Conservation (phyloP, 2,797 vertebrate species). For the Syndactyla subalaris region DNA sequence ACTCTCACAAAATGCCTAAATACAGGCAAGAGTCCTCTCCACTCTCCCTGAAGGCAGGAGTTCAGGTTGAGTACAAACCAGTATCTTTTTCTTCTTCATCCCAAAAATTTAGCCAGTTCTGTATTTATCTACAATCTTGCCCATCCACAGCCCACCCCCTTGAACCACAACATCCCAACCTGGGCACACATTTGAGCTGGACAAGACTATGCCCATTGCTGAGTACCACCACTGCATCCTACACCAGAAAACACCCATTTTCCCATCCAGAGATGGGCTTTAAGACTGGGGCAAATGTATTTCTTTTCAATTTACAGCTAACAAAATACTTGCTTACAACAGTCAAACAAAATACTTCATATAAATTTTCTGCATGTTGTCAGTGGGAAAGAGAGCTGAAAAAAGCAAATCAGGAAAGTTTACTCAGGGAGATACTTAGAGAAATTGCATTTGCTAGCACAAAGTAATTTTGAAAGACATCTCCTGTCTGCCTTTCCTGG, state of each 20-base stretch:
- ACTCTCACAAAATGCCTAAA: background rate
- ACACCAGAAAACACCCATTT: background rate
- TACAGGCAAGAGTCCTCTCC: background rate
- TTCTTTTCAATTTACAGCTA: background rate
- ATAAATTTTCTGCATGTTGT: background rate
- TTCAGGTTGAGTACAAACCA: background rate
- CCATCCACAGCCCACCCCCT: background rate
- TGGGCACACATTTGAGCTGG: background rate
- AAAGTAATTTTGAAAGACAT: background rate
- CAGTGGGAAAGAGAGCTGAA: background rate
- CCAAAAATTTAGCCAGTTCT: background rate
- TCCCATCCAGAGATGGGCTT: background rate
- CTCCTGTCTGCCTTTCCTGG: background rate
- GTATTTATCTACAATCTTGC: background rate
- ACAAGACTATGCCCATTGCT: background rate
- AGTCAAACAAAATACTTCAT: background rate
- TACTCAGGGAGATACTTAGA: background rate
- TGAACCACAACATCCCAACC: background rate
- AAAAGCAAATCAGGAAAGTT: background rate
- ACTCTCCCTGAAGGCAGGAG: background rate
- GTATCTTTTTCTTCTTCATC: background rate
- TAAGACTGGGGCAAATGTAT: background rate
- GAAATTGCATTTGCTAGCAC: background rate
- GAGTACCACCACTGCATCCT: background rate
- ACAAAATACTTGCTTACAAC: background rate